These are phyloP conservation scores for Nomada fabriciana DNA, from an alignment of 2,888 invertebrate species.

Conservation along the genomic window DNA sequence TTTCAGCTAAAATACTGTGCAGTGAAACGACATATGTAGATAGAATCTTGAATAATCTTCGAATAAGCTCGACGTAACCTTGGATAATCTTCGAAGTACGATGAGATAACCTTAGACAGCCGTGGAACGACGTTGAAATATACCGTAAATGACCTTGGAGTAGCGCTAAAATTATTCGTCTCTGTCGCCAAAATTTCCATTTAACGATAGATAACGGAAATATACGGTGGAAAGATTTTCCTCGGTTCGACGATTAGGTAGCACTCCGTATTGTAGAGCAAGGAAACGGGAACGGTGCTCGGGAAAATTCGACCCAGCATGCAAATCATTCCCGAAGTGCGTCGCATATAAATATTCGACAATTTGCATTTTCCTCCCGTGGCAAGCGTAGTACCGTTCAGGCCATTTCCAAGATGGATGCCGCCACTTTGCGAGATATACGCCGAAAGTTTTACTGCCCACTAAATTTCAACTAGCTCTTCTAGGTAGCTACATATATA, in stretches of 20 bases:
- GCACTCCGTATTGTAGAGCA: constrained; percentile 49
- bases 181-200: not conserved
- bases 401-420: constrained; percentile 81
- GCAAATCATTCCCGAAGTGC: constrained; percentile 70
- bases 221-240: constrained; percentile 34
- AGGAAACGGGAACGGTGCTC: constrained; percentile 42
- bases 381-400: constrained; percentile 62
- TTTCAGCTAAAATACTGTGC: too few species aligned
- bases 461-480: constrained; percentile 80
- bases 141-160: too few species aligned
- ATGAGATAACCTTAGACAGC: too few species aligned
- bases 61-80: too few species aligned
- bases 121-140: too few species aligned
- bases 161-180: not conserved
- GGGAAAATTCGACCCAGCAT: constrained; percentile 57
- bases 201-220: constrained; percentile 6
- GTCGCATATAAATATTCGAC: constrained; percentile 79
- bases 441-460: constrained; percentile 81
- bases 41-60: too few species aligned
- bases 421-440: constrained; percentile 81
- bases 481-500: constrained; percentile 50
- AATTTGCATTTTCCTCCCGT: constrained; percentile 79
- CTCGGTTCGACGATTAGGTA: constrained; percentile 56
- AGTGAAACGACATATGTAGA: too few species aligned
- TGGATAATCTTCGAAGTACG: too few species aligned